A percentile compares a stretch with the other conserved stretches of the same genome.
These are phyloP conservation scores for Leptodactylus fuscus DNA, from an alignment of 2,113 vertebrate genomes.

Conservation along the genomic window DNA sequence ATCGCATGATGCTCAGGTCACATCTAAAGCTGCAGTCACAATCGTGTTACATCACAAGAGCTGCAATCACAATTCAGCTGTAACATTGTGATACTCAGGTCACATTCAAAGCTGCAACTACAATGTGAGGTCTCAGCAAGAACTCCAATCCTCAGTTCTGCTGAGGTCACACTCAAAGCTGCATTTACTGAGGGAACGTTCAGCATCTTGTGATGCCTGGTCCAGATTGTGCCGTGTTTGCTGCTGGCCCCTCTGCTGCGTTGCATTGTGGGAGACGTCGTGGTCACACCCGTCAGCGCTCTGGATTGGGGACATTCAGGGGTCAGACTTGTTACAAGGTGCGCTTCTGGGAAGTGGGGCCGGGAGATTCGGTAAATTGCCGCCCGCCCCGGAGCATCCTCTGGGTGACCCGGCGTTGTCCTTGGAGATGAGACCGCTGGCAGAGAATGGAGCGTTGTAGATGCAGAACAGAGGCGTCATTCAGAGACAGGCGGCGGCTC, in stretches of 20 bases:
- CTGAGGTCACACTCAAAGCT: too few relatives aligned
- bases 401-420: neutral
- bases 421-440: neutral
- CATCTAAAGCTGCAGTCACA: neutral
- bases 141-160: too few relatives aligned
- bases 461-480: constrained; percentile 2
- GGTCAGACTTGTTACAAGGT: too few relatives aligned
- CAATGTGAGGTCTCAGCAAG: too few relatives aligned
- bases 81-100: neutral
- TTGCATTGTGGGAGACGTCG: too few relatives aligned
- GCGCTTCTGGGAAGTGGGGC: neutral
- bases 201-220: too few relatives aligned
- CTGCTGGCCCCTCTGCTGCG: too few relatives aligned
- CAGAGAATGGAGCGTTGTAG: constrained; percentile 40
- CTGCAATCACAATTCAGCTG: too few relatives aligned
- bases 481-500: neutral
- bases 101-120: neutral
- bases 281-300: too few relatives aligned
- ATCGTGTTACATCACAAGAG: neutral
- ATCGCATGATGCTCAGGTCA: neutral
- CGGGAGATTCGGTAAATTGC: neutral
- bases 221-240: too few relatives aligned
- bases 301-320: too few relatives aligned
- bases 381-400: neutral
- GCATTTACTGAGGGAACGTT: too few relatives aligned